Evolutionary conservation across 2,113 vertebrate genomes (phyloP).

Genomic region (Chionomys nivalis): DNA sequence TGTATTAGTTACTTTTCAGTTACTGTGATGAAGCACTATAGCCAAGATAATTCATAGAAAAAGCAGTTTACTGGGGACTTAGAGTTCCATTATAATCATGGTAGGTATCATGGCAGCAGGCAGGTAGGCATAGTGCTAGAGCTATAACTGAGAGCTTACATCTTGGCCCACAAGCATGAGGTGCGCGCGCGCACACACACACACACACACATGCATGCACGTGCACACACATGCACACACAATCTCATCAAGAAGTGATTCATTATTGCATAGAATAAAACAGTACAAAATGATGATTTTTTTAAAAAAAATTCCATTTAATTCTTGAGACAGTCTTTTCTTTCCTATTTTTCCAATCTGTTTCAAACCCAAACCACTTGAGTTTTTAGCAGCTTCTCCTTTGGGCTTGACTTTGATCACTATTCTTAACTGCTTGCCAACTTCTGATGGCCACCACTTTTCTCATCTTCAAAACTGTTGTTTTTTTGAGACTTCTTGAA

Average conservation of each 20-base stretch:
- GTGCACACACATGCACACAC: background rate
- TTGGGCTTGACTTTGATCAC: background rate
- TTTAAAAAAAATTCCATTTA: background rate
- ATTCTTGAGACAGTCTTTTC: background rate
- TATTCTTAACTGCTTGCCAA: background rate
- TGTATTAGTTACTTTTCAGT: background rate
- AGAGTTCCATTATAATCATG: no score
- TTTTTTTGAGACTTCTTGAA: background rate
- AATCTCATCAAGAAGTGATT: background rate
- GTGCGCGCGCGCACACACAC: accelerated
- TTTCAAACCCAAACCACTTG: background rate
- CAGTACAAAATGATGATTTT: background rate
- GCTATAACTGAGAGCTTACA: background rate
- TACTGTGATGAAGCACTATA: background rate
- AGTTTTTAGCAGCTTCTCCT: background rate
- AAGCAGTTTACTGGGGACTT: background rate
- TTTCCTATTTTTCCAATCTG: background rate
- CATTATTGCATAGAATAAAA: background rate
- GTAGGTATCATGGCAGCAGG: background rate
- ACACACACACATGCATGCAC: background rate
- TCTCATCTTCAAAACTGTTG: background rate
- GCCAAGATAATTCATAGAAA: background rate
- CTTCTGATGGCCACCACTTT: background rate
- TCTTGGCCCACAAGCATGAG: no score
- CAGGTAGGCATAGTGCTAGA: background rate